Conservation (phyloP, 2,113 vertebrate species). For the Menura novaehollandiae region DNA sequence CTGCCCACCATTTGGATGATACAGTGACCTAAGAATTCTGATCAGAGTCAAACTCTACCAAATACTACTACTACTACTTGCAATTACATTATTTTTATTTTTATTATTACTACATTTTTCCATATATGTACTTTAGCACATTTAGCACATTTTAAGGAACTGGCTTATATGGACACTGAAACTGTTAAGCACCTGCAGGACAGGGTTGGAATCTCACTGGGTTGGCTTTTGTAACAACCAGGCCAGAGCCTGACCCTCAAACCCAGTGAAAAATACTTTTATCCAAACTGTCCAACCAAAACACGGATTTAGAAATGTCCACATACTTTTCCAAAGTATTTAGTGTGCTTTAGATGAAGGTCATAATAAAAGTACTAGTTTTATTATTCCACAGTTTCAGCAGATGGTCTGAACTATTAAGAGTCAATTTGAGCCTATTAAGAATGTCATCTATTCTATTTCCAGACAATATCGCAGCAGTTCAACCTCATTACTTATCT, state of each 20-base stretch:
- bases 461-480: background rate
- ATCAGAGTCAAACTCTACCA: background rate
- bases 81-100: background rate
- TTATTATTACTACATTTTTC: no score
- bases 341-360: background rate
- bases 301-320: background rate
- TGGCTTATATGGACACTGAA: background rate
- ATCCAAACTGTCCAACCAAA: background rate
- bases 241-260: background rate
- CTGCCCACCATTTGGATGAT: background rate
- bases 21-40: background rate
- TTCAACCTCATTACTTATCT: slow-evolving; percentile 55
- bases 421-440: slow-evolving; percentile 54
- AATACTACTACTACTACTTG: background rate
- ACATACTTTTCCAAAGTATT: background rate
- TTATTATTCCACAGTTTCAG: slow-evolving; percentile 47
- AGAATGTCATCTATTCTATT: slow-evolving; percentile 46
- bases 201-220: background rate
- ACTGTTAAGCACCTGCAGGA: background rate
- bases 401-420: slow-evolving; percentile 56
- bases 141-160: background rate
- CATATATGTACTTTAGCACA: background rate
- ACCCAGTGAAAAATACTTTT: background rate
- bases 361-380: slow-evolving; percentile 41
- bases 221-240: background rate